Base-by-base conservation (phyloP, 2,797 vertebrate genomes). In the Thunnus albacares region DNA sequence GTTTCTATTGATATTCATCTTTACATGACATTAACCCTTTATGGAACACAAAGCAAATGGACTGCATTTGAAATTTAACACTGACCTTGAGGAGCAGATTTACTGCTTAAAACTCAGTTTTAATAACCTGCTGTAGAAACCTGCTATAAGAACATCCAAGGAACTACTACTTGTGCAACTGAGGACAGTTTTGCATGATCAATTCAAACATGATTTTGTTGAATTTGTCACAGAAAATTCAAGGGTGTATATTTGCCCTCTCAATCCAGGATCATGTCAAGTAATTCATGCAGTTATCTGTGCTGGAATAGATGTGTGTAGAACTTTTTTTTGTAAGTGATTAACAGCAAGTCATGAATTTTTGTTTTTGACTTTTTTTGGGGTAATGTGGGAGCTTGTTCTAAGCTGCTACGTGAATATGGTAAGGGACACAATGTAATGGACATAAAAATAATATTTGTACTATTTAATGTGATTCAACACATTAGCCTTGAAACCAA, bases 11-110 rank as follows among this genome's bases (percentile, higher is more conserved):
- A 63, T 81, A 73, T 74, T 62, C 6, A 73, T 79, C 74, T 79
- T 81, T 66, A 61, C 30, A 12, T 53, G 30, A 58, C 67, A 58
- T 81, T 79, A 87, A 81, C 74, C 68, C 58, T 74, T 77, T 33
- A 41, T 1, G 33, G 14, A 49, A 43, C 1, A 41, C 5, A 61
- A 45, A 30, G 22, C 11, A 82, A 33, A 17, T 43, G n/a, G 35
- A 30, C 49, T 6, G 11, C 4, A n/a, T 58, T 62, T 56, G 6
- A 30, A n/a, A 58, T 57, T 71, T 63, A 18, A 65, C 30, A 24
- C 24, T 24, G 60, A 75, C 65, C 41, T 56, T 65, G 20, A 60
- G 38, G 0, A 0, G n/a, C 33, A 22, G 0, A 26, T 68, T 72
- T 11, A 57, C 22, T 13, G 24, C 14, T 20, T 67, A 10, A 65